These are phyloP conservation scores for Rotaria macrura DNA, from an alignment of 2,888 invertebrate genomes.

Conservation along the genomic window DNA sequence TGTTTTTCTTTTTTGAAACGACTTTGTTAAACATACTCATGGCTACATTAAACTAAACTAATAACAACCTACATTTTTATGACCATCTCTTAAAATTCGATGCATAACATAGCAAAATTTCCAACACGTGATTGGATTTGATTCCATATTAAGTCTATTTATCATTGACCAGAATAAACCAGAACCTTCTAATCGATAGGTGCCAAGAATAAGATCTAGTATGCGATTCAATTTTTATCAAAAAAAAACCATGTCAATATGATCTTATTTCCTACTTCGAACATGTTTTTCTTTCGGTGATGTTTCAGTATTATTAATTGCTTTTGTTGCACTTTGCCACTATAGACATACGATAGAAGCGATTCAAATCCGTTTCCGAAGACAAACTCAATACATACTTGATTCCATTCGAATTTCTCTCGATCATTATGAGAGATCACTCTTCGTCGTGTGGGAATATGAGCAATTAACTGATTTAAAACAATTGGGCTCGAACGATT, in stretches of 20 bases:
- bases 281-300: conserved; percentile 98
- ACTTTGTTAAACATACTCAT: too few relatives aligned
- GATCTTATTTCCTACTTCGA: conserved; percentile 52
- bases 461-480: background rate
- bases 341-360: background rate
- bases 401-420: conserved; percentile 4
- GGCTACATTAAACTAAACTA: too few relatives aligned
- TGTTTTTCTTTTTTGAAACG: too few relatives aligned
- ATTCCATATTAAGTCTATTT: conserved; percentile 66
- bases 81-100: conserved; percentile 85
- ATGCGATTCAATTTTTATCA: too few relatives aligned
- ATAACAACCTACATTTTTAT: conserved; percentile 59
- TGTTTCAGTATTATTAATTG: conserved; percentile 57
- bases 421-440: background rate
- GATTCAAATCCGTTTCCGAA: too few relatives aligned
- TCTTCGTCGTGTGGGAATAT: background rate
- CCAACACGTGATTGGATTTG: conserved; percentile 91
- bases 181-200: conserved; percentile 80
- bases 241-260: background rate
- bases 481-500: background rate
- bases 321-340: conserved; percentile 26
- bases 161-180: conserved; percentile 74
- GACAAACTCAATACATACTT: background rate
- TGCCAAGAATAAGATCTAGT: conserved; percentile 66
- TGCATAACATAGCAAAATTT: conserved; percentile 96